These are phyloP conservation scores for Zhuqinia jingwanae DNA, from an alignment of 2,888 invertebrate genomes.

Conservation along the genomic window DNA sequence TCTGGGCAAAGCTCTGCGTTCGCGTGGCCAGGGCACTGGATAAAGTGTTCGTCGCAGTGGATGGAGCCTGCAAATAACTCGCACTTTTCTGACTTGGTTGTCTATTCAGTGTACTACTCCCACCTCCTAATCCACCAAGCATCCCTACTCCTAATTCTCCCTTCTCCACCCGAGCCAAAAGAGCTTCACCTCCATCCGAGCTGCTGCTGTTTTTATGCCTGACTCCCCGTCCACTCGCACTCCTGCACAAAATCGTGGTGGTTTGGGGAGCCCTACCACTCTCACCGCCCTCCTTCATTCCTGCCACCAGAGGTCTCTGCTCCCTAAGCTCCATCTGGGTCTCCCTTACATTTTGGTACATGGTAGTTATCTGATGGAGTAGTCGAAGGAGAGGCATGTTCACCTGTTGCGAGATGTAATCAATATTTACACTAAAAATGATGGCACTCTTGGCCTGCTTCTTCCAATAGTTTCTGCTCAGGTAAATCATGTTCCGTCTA, in stretches of 20 bases:
- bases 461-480: conserved; percentile 92
- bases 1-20: conserved; percentile 94
- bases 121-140: conserved; percentile 28
- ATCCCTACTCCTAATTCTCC: not conserved
- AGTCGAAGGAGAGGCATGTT: conserved; percentile 97
- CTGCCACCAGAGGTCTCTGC: conserved; percentile 81
- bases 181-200: conserved; percentile 68
- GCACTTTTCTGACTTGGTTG: conserved; percentile 41
- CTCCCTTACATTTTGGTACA: conserved; percentile 98
- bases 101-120: conserved; percentile 6
- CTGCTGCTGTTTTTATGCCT: conserved; percentile 78
- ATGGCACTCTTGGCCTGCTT: conserved; percentile 95
- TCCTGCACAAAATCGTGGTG: not conserved
- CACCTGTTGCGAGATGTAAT: conserved; percentile 94
- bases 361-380: conserved; percentile 97
- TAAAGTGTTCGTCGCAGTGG: conserved; percentile 58
- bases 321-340: conserved; percentile 94
- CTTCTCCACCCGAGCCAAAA: conserved; percentile 16
- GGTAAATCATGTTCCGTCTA: conserved; percentile 89
- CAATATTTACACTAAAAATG: conserved; percentile 93
- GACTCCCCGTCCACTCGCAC: conserved; percentile 74
- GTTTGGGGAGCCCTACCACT: not conserved
- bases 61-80: conserved; percentile 39
- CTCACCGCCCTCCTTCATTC: conserved; percentile 7
- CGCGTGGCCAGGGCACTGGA: conserved; percentile 81